Base-by-base conservation (phyloP, 2,888 invertebrate genomes). In the Leptogaster cylindrica region DNA sequence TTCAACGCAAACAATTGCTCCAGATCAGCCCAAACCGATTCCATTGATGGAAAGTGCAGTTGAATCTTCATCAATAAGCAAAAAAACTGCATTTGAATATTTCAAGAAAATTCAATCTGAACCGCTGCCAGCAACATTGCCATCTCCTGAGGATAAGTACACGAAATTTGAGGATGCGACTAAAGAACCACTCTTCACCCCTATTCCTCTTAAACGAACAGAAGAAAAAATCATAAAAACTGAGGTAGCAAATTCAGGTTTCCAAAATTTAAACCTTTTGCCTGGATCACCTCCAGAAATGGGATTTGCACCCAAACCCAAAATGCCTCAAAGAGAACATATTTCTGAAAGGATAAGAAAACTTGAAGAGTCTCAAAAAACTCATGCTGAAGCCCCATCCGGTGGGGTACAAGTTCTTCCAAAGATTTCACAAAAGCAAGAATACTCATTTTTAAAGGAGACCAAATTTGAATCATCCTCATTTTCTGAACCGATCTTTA, bases 271-370 rank as follows among this genome's bases (percentile, higher is more conserved):
- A 51, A 83, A 84, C 74, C 76, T 89, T 2, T 82, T 84, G 65
- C 89, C 88, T 0, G 89, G 88, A 73, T 86, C 89, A n/a, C 89
- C 89, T 7, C 88, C 89, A 31, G 87, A 89, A 79, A 86, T 89
- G 50, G 86, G 87, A 36, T 88, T 84, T 72, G 84, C 85, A 55
- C 44, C 88, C 1, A 85, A 85, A 74, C 73, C 74, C 4, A 74
- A 73, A 68, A 72, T 81, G 73, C 71, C 81, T 76, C 74, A 81
- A 72, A 80, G 81, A 65, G 84, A 84, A 50, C 82, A 85, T 46
- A 82, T 88, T 27, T 82, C 83, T n/a, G 82, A 85, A 20, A 85
- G 85, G 73, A 84, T 87, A 1, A 86, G 85, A 73, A 83, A 84
- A 71, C 76, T 88, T 10, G 85, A 87, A 73, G 86, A 87, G 74